Conservation (phyloP, 2,888 invertebrate species). For the Germaria angustata region DNA sequence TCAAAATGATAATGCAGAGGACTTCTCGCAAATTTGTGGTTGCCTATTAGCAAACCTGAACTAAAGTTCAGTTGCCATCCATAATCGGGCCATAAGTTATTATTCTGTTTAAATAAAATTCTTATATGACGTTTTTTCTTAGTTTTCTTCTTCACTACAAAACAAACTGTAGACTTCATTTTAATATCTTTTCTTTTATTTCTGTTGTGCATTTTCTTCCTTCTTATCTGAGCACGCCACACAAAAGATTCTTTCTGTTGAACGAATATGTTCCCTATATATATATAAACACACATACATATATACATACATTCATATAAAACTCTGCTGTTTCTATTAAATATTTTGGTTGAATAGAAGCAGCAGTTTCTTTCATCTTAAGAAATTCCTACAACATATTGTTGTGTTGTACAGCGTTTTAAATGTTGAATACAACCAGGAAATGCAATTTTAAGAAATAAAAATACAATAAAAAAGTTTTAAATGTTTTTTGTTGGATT, state of each 20-base stretch:
- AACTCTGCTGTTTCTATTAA: slow-evolving; percentile 30
- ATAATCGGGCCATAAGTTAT: too few relatives aligned
- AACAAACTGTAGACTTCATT: neutral
- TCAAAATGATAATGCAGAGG: too few relatives aligned
- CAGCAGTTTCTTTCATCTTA: neutral
- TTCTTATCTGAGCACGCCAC: slow-evolving; percentile 27
- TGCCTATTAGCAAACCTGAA: too few relatives aligned
- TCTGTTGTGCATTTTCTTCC: slow-evolving; percentile 3
- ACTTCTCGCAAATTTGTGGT: too few relatives aligned
- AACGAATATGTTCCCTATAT: neutral
- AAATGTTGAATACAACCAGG: neutral
- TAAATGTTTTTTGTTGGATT: too few relatives aligned
- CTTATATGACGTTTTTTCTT: too few relatives aligned
- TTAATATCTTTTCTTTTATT: neutral
- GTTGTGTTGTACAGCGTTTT: neutral
- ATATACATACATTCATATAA: too few relatives aligned
- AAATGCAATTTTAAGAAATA: neutral
- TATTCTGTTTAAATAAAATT: too few relatives aligned
- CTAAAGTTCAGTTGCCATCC: too few relatives aligned
- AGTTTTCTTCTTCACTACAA: slow-evolving; percentile 14
- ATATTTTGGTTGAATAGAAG: slow-evolving; percentile 22
- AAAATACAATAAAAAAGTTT: neutral
- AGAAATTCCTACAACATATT: neutral
- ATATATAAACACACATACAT: too few relatives aligned
- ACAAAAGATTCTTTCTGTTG: neutral